Evolutionary conservation across 2,113 vertebrate species (phyloP), one percentile per base, ranked within the genome.

Genomic region (Oryzias curvinotus): DNA sequence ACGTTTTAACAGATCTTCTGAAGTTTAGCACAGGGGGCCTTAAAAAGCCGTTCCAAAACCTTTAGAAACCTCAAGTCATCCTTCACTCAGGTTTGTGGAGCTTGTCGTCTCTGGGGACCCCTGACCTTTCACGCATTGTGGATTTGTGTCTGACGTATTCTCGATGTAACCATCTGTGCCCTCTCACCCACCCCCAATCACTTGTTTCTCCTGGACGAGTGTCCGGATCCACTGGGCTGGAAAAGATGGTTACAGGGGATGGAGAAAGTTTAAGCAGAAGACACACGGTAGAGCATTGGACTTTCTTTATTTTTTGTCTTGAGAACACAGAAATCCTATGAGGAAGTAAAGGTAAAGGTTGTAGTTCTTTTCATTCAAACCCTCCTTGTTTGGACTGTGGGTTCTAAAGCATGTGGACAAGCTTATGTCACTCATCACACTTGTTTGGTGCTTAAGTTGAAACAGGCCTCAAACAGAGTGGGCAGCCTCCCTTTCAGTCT

Each of bases 131-230:
- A 65, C 57, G 52, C 72, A 78, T 58, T 65, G 79, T 80, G 63
- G 68, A 57, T 85, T 87, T 83, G 75, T 23, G 65, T 65, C 73
- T 63, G 78, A 84, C 71, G 68, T 81, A 83, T 87, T 87, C 76
- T 87, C 89, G 86, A 85, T 90, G 84, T 86, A 80, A 45, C 81
- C 84, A 82, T 88, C 82, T 87, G 84, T 81, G 80, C 43, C 0
- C 8, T 10, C 54, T 16, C 28, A 65, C 51, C 46, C 23, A 48
- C 18, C 30, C 55, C 41, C 17, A 16, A 28, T 49, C 54, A 55
- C 48, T 61, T 1, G 14, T 65, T 53, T 78, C 77, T 76, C 58
- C 50, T 28, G 66, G 75, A 85, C 79, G 82, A 79, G 69, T 88
- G 84, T 88, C 79, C 77, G 52, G 53, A 61, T 13, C 66, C 73